Conservation (phyloP, 2,113 vertebrate species). For the Scomber japonicus region DNA sequence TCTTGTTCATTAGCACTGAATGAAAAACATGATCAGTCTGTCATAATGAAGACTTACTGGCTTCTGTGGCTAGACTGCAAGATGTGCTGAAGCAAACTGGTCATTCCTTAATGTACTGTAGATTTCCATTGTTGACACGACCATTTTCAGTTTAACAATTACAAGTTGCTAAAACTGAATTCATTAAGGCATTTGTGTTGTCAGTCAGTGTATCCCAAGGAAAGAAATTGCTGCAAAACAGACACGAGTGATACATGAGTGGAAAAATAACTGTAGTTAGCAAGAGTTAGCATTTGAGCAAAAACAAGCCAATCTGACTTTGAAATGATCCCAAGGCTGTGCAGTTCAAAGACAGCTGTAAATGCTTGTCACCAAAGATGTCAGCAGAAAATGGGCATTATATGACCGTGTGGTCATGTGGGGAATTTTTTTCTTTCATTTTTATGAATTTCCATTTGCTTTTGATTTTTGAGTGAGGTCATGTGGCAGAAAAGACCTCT, state of each 20-base stretch:
- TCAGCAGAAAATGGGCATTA: background rate
- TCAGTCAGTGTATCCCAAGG: background rate
- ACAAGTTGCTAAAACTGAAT: background rate
- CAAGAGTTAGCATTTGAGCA: constrained; percentile 9
- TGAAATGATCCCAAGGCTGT: constrained; percentile 11
- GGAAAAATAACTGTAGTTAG: background rate
- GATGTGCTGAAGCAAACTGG: background rate
- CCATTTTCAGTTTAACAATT: background rate
- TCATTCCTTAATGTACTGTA: background rate
- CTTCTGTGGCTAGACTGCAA: constrained; percentile 23
- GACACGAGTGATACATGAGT: background rate
- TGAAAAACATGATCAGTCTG: constrained; percentile 48
- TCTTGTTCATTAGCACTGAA: constrained; percentile 51
- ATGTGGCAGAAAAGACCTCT: background rate
- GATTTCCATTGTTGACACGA: background rate
- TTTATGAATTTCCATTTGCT: constrained; percentile 12
- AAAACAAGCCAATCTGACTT: constrained; percentile 32
- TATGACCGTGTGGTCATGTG: background rate
- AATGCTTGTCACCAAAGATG: constrained; percentile 3
- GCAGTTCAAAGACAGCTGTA: background rate
- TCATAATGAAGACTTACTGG: constrained; percentile 30
- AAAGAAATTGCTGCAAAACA: background rate
- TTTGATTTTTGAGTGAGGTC: constrained; percentile 15
- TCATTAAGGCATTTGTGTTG: background rate
- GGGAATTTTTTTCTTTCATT: background rate